Conservation (phyloP, 2,888 invertebrate species). For the Trachelus troglodyta region DNA sequence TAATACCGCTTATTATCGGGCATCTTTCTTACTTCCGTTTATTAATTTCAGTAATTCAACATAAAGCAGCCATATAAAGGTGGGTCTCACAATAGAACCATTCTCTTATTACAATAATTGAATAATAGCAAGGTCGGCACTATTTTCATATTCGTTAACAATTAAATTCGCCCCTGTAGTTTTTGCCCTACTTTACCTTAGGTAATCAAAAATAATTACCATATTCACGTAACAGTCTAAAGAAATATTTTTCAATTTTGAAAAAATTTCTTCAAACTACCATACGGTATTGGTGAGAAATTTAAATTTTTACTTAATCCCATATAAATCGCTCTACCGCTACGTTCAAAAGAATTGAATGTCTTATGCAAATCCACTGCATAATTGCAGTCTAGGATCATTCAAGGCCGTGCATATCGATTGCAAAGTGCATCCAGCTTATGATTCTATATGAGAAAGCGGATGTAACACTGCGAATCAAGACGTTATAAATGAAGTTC, state of each 20-base stretch:
- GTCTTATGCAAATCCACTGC: background rate
- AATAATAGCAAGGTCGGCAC: background rate
- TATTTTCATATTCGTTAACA: conserved; percentile 2
- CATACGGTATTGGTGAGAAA: too few relatives aligned
- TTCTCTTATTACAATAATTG: background rate
- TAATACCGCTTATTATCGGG: background rate
- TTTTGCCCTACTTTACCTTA: background rate
- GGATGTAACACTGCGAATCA: background rate
- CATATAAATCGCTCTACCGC: background rate
- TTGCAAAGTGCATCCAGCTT: background rate
- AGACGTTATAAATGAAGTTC: background rate
- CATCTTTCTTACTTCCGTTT: background rate
- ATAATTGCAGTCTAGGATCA: background rate
- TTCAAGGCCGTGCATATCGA: background rate
- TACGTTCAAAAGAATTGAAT: background rate
- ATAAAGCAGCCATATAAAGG: background rate
- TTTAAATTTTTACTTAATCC: background rate
- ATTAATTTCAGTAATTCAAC: background rate
- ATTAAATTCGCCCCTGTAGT: background rate
- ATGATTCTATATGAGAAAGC: background rate
- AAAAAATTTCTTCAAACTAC: background rate
- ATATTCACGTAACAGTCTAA: background rate
- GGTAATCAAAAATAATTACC: background rate
- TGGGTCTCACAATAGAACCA: background rate
- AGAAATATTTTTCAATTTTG: background rate